These are phyloP conservation scores for Cyprinodon diabolis DNA, from an alignment of 2,797 vertebrate genomes.

Conservation along the genomic window DNA sequence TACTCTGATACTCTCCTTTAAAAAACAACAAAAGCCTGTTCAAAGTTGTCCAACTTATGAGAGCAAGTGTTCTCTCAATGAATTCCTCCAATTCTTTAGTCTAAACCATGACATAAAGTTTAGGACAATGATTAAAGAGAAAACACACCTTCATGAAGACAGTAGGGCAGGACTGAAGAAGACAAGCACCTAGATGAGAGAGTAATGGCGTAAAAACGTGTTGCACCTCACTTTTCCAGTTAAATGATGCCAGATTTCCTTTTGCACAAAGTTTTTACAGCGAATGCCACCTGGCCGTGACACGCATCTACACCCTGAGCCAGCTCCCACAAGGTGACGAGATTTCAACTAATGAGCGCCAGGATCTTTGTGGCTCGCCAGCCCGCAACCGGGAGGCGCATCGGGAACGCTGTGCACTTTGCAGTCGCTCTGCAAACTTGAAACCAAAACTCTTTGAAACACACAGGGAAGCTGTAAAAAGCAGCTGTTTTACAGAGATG, in stretches of 20 bases:
- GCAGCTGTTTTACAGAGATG: conserved; percentile 13
- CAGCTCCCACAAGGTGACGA: conserved; percentile 55
- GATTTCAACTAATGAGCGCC: conserved; percentile 72
- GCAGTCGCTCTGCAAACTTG: conserved; percentile 43
- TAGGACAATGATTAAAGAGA: conserved; percentile 12
- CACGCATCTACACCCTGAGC: conserved; percentile 51
- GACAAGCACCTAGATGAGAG: conserved; percentile 46
- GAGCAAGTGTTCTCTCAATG: conserved; percentile 16
- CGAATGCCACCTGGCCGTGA: conserved; percentile 58
- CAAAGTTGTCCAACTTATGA: neutral
- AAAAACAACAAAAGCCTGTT: neutral
- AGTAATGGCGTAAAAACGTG: conserved; percentile 39
- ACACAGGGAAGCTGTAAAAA: conserved; percentile 30
- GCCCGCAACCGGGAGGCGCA: conserved; percentile 26
- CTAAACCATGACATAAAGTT: conserved; percentile 1
- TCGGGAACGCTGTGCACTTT: conserved; percentile 20
- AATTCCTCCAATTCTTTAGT: neutral
- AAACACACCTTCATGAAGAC: conserved; percentile 25
- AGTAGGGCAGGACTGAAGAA: conserved; percentile 36
- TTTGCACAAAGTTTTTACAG: conserved; percentile 53
- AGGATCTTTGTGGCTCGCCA: conserved; percentile 45
- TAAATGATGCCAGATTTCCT: conserved; percentile 57
- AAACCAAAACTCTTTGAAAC: conserved; percentile 17
- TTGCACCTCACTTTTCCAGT: conserved; percentile 25
- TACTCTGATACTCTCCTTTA: conserved; percentile 5